These are phyloP conservation scores for Catharus fuscescens DNA, from an alignment of 2,113 vertebrate genomes.

Conservation along the genomic window DNA sequence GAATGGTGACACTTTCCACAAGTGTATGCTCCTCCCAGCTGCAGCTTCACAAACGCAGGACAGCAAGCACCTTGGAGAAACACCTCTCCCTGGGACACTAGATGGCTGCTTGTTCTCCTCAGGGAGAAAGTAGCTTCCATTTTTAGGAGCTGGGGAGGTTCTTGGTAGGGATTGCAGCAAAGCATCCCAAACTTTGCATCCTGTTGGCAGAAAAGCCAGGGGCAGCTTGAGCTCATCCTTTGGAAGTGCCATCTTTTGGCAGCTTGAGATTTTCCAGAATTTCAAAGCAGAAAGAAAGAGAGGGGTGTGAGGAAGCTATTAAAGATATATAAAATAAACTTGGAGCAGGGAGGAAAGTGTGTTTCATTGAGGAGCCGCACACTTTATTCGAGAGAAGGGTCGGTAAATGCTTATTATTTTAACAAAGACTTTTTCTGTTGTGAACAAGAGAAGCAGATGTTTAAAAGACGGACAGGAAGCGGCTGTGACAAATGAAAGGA, in stretches of 20 bases:
- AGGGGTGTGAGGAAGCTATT: conserved; percentile 77
- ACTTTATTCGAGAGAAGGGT: conserved; percentile 54
- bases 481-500: conserved; percentile 80
- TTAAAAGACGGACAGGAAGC: conserved; percentile 77
- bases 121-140: conserved; percentile 60
- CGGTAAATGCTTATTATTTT: conserved; percentile 70
- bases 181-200: background rate
- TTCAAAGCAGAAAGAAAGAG: conserved; percentile 70
- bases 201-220: background rate
- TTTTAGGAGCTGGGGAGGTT: conserved; percentile 17
- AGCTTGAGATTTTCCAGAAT: conserved; percentile 77
- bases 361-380: conserved; percentile 45
- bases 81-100: background rate
- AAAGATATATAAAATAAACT: conserved; percentile 78
- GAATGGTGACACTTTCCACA: background rate
- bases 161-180: background rate
- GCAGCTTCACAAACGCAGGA: background rate
- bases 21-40: background rate
- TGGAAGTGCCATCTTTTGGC: conserved; percentile 71
- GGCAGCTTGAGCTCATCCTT: background rate
- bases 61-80: background rate
- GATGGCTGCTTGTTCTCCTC: background rate
- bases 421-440: conserved; percentile 70
- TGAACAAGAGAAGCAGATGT: conserved; percentile 79
- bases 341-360: background rate